A percentile compares a stretch with the other conserved stretches of the same genome.
These are phyloP conservation scores for Sturnus vulgaris DNA, from an alignment of 2,113 vertebrate genomes.

Conservation along the genomic window DNA sequence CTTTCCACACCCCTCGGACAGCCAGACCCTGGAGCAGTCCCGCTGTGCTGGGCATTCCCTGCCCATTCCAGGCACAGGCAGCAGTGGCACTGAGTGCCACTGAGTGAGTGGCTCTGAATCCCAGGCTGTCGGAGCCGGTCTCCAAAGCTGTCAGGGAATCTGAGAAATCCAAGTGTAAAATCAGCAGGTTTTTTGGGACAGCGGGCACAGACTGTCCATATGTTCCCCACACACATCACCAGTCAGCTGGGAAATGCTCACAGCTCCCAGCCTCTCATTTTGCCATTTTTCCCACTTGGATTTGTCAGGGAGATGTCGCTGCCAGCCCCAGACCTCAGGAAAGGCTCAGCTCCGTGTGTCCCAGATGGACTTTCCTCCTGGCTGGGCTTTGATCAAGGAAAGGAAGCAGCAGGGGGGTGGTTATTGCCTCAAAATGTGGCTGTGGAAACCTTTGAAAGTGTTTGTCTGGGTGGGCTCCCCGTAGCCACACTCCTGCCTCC, in stretches of 20 bases:
- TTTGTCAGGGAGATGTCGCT: conserved; percentile 58
- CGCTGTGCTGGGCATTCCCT: neutral
- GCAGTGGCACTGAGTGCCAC: neutral
- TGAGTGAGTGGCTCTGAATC: neutral
- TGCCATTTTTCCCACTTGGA: conserved; percentile 22
- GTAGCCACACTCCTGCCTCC: neutral
- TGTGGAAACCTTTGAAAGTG: neutral
- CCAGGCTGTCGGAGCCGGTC: neutral
- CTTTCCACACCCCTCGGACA: neutral
- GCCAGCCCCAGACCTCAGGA: conserved; percentile 44
- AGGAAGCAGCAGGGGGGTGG: neutral
- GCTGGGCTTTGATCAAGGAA: conserved; percentile 52
- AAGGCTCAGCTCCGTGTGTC: neutral
- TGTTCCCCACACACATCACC: conserved; percentile 63
- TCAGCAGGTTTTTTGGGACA: conserved; percentile 57
- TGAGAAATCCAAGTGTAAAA: conserved; percentile 53
- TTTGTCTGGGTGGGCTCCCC: accelerated
- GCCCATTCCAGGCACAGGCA: neutral
- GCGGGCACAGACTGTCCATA: conserved; percentile 60
- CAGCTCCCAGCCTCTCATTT: conserved; percentile 46
- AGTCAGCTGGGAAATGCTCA: conserved; percentile 53
- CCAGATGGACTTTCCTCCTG: conserved; percentile 62
- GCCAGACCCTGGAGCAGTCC: neutral
- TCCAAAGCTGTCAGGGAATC: conserved; percentile 56
- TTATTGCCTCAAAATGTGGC: conserved; percentile 3